phyloP scores from a whole-genome alignment of 2,797 vertebrate species.

The Astyanax mexicanus region DNA sequence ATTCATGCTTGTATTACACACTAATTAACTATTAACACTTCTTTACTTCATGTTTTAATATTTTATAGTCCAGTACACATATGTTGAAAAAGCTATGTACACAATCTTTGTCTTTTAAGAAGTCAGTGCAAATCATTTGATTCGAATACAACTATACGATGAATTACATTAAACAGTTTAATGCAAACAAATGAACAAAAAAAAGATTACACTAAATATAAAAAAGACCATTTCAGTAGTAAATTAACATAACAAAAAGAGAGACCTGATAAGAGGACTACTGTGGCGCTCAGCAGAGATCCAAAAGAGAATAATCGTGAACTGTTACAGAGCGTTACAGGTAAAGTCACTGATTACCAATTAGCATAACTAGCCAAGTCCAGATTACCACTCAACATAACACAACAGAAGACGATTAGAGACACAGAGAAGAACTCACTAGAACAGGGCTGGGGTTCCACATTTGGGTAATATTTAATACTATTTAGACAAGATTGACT shows the following conservation, averaged over 20 bases:
- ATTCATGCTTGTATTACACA: background rate
- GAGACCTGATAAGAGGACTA: background rate
- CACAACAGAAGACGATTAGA: background rate
- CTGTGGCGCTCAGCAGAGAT: background rate
- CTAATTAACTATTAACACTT: conserved; percentile 19
- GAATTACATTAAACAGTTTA: conserved; percentile 84
- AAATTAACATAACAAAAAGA: conserved; percentile 6
- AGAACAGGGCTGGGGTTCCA: conserved; percentile 24
- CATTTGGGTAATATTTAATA: conserved; percentile 45
- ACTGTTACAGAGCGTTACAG: background rate
- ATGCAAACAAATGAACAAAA: conserved; percentile 15
- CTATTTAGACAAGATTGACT: conserved; percentile 46
- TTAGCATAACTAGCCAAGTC: background rate
- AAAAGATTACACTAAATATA: conserved; percentile 6
- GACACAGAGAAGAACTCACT: background rate
- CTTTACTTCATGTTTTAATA: conserved; percentile 96
- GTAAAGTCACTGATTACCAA: background rate
- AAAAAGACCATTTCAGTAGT: conserved; percentile 26
- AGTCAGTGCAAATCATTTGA: conserved; percentile 60
- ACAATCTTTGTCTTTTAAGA: conserved; percentile 83
- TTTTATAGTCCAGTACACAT: conserved; percentile 94
- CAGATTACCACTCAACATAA: conserved; percentile 1
- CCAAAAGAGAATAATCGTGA: background rate
- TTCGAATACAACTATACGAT: conserved; percentile 81
- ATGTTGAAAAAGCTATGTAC: conserved; percentile 97